phyloP scores from a whole-genome alignment of 2,797 vertebrate genomes.

The Botia kubotai region DNA sequence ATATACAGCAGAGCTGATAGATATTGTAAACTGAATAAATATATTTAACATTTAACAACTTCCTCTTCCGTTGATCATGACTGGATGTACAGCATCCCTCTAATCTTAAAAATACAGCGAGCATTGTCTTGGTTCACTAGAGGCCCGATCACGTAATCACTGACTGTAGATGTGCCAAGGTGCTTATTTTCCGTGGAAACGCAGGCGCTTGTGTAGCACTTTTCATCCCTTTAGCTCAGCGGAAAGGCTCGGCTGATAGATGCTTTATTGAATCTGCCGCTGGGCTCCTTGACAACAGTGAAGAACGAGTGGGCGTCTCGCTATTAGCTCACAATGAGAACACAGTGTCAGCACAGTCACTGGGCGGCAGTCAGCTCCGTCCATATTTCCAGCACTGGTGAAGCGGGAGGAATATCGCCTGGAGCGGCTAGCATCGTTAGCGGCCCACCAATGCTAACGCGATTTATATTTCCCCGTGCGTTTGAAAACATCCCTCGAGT shows the following conservation, averaged over 20 bases:
- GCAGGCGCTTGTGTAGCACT: conserved; percentile 44
- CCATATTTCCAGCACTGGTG: conserved; percentile 36
- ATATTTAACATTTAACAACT: too few species aligned
- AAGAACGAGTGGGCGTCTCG: conserved; percentile 53
- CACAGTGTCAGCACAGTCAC: conserved; percentile 56
- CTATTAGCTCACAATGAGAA: conserved; percentile 56
- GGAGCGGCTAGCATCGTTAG: conserved; percentile 24
- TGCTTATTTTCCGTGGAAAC: conserved; percentile 55
- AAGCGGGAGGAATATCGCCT: conserved; percentile 31
- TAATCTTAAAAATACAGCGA: background rate
- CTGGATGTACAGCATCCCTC: background rate
- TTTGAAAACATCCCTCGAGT: conserved; percentile 37
- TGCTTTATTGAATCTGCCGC: conserved; percentile 56
- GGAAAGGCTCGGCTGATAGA: conserved; percentile 44
- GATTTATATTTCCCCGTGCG: conserved; percentile 1
- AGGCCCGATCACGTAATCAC: background rate
- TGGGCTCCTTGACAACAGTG: conserved; percentile 51
- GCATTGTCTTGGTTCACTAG: background rate
- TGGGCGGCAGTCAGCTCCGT: conserved; percentile 41
- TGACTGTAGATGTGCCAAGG: conserved; percentile 15
- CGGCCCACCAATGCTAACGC: conserved; percentile 37
- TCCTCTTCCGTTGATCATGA: background rate
- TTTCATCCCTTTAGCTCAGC: conserved; percentile 34
- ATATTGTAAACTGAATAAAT: background rate
- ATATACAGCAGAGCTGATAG: background rate